These are phyloP conservation scores for Epizoanthus stellaris DNA, from an alignment of 92 coral and sea anemone species.

Conservation along the genomic window DNA sequence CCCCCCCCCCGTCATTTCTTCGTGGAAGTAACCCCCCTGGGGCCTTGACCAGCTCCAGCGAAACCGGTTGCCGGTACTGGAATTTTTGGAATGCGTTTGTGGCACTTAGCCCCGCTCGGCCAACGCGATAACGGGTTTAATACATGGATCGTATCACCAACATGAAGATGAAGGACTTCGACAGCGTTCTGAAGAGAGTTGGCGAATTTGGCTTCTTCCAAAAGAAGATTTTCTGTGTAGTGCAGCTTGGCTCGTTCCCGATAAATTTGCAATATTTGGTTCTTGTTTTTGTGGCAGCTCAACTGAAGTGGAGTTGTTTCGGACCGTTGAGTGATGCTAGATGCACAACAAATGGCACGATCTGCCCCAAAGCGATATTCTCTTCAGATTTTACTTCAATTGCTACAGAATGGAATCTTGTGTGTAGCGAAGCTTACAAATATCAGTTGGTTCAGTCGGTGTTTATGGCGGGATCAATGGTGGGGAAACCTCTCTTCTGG, in stretches of 20 bases:
- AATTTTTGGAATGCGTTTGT: too few relatives aligned
- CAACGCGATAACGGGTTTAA: too few relatives aligned
- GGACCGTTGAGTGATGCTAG: constrained; percentile 11
- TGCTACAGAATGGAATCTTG: constrained; percentile 86
- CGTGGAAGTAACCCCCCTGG: too few relatives aligned
- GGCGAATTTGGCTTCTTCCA: constrained; percentile 94
- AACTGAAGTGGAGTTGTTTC: constrained; percentile 85
- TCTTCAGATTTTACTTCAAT: constrained; percentile 86
- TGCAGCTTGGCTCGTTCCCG: constrained; percentile 65
- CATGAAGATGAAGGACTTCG: constrained; percentile 71
- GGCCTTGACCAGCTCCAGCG: too few relatives aligned
- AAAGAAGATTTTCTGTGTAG: constrained; percentile 58
- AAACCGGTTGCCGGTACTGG: too few relatives aligned
- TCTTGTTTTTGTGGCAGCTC: constrained; percentile 84
- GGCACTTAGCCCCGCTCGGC: too few relatives aligned
- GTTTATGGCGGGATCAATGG: constrained; percentile 80
- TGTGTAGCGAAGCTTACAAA: constrained; percentile 85
- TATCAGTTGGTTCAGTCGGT: constrained; percentile 83
- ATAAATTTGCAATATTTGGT: constrained; percentile 76
- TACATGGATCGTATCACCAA: too few relatives aligned
- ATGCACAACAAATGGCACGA: constrained; percentile 61
- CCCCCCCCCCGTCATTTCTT: too few relatives aligned
- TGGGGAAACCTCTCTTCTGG: constrained; percentile 80
- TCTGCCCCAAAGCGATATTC: constrained; percentile 66
- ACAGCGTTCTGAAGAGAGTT: constrained; percentile 60